Base-by-base conservation (phyloP, 1,140 invertebrate species). In the Arion vulgaris region DNA sequence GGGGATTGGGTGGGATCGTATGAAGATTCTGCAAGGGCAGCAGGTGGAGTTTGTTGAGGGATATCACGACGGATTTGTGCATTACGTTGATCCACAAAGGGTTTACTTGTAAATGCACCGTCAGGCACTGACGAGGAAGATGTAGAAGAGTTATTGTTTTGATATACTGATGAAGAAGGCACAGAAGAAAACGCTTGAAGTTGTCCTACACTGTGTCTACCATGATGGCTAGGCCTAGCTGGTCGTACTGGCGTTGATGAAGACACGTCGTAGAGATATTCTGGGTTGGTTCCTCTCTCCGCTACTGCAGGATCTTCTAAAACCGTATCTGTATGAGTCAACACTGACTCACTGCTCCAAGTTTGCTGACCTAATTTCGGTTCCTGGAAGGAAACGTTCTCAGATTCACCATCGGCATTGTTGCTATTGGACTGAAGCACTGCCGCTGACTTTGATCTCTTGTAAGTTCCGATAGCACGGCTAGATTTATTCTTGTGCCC, bases 381-480 rank as follows among this genome's bases (percentile, higher is more conserved):
- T 23, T 86, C 83, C 19, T 45, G 45, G 78, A 85, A 85, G 26
- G 73, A 36, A 2, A 15, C 1, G 71, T 26, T 73, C 36, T 73
- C 36, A 2, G 1, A 1, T 5, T 38, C 26, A 23, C 68, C 73
- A 26, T 15, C 73, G 36, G 0, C 11, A 36, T 32, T 79, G 68
- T 34, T 80, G 49, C 28, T 38, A 36, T 62, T 26, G 23, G 84
- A 53, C 39, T 83, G 73, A 19, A 89, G 76, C 51, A 84, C 84
- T 17, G 84, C 86, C 15, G 87, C 85, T 23, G 90, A 89, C 26
- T 83, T 79, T 0, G 89, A 87, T 17, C 90, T 78, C 77, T 89
- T 87, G 84, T 91, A 91, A 28, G 84, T 85, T 0, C 89, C 89
- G 38, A 88, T 85, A 23, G 86, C 72, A 2, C 86, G 83, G 28